Evolutionary conservation across 2,113 vertebrate genomes (phyloP).

Genomic region (Pavo muticus): DNA sequence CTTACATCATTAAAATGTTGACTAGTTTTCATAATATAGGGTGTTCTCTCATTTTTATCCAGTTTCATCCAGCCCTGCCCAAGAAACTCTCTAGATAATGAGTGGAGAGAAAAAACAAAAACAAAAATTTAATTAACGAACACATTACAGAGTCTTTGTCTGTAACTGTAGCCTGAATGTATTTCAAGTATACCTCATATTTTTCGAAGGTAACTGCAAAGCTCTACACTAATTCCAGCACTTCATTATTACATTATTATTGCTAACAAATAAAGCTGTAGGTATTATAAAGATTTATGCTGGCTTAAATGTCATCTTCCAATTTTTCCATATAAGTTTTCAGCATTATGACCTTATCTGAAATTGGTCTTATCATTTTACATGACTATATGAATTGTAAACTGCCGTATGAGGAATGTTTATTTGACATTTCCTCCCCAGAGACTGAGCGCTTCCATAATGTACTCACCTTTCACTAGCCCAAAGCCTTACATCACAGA

Average conservation of each 20-base stretch:
- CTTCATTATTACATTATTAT: not conserved
- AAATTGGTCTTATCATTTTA: not conserved
- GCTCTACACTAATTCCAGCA: not conserved
- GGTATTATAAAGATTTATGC: not conserved
- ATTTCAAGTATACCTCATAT: not conserved
- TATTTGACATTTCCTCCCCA: not conserved
- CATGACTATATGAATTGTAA: not conserved
- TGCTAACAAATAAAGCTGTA: not conserved
- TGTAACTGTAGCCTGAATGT: not conserved
- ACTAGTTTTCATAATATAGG: slow-evolving; percentile 97
- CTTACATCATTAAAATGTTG: slow-evolving; percentile 97
- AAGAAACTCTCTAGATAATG: slow-evolving; percentile 90
- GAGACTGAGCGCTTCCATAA: not conserved
- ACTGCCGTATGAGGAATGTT: not conserved
- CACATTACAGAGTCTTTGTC: not conserved
- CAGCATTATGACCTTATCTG: not conserved
- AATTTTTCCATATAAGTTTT: not conserved
- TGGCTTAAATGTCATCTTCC: not conserved
- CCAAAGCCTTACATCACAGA: not conserved
- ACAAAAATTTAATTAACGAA: not conserved
- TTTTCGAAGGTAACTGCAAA: not conserved
- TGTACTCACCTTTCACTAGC: not conserved
- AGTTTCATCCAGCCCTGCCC: slow-evolving; percentile 99
- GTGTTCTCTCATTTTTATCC: slow-evolving; percentile 94
- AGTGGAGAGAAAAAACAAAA: not conserved